A percentile compares a stretch with the other conserved stretches of the same genome.
phyloP scores from a whole-genome alignment of 2,888 invertebrate species.

The Pyrrhia umbra region DNA sequence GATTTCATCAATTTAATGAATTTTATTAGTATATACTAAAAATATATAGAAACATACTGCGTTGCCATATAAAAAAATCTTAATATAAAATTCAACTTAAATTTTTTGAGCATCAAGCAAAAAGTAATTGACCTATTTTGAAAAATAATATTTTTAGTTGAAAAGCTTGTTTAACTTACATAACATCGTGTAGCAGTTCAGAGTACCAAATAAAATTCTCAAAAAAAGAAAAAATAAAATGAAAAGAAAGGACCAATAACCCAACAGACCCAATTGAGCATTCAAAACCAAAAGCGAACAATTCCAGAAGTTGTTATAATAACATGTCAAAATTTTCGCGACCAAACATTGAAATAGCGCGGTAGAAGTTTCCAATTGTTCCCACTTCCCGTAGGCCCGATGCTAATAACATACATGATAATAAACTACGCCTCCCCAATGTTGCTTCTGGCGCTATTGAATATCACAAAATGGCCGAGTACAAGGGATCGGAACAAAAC shows the following conservation, averaged over 20 bases:
- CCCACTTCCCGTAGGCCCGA: slow-evolving; percentile 57
- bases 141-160: no score
- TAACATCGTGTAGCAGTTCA: no score
- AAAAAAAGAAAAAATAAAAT: no score
- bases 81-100: no score
- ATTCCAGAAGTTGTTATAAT: slow-evolving; percentile 42
- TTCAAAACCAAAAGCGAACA: slow-evolving; percentile 29
- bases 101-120: no score
- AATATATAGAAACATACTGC: background rate
- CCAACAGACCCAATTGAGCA: slow-evolving; percentile 4
- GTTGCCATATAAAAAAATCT: background rate
- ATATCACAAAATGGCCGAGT: slow-evolving; percentile 74
- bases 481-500: slow-evolving; percentile 71
- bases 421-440: slow-evolving; percentile 71
- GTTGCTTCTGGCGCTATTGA: slow-evolving; percentile 76
- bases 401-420: slow-evolving; percentile 73
- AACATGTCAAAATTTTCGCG: slow-evolving; percentile 37
- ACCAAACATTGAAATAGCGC: slow-evolving; percentile 30
- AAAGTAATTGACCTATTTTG: no score
- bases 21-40: background rate
- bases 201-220: no score
- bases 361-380: slow-evolving; percentile 53
- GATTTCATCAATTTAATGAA: background rate
- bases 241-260: slow-evolving; percentile 8
- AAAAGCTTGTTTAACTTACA: no score